Conservation (phyloP, 2,797 vertebrate genomes). For the Micrastur ruficollis region DNA sequence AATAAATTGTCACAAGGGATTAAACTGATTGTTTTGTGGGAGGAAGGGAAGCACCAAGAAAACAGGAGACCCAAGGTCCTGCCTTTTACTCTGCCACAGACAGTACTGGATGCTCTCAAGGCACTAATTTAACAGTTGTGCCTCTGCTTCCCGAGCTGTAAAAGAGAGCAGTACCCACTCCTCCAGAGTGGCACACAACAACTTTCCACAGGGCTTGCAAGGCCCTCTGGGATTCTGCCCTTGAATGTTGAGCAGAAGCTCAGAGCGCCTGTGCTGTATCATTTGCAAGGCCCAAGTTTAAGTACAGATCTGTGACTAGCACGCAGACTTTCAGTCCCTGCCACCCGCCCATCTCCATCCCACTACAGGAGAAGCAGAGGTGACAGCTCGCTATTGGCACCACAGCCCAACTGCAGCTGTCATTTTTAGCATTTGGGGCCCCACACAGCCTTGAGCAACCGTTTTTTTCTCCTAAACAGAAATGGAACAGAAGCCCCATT, state of each 20-base stretch:
- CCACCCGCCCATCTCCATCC: neutral
- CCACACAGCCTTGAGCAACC: neutral
- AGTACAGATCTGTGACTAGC: neutral
- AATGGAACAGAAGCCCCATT: neutral
- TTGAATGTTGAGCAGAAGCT: neutral
- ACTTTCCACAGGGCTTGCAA: neutral
- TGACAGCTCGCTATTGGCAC: neutral
- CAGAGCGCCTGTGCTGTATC: neutral
- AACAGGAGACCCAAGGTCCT: neutral
- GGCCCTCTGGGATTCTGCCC: neutral
- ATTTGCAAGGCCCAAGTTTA: neutral
- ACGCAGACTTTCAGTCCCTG: neutral
- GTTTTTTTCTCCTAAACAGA: neutral
- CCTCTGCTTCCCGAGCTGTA: neutral
- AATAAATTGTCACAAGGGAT: neutral
- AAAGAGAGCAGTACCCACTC: neutral
- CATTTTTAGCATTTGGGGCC: neutral
- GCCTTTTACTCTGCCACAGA: neutral
- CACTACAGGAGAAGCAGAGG: neutral
- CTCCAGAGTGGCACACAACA: neutral
- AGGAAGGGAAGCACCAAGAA: neutral
- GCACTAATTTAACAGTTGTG: neutral
- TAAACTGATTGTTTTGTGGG: neutral
- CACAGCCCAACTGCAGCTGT: neutral
- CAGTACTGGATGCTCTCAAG: neutral